Conservation (phyloP, 2,113 vertebrate species). For the Jaculus jaculus region DNA sequence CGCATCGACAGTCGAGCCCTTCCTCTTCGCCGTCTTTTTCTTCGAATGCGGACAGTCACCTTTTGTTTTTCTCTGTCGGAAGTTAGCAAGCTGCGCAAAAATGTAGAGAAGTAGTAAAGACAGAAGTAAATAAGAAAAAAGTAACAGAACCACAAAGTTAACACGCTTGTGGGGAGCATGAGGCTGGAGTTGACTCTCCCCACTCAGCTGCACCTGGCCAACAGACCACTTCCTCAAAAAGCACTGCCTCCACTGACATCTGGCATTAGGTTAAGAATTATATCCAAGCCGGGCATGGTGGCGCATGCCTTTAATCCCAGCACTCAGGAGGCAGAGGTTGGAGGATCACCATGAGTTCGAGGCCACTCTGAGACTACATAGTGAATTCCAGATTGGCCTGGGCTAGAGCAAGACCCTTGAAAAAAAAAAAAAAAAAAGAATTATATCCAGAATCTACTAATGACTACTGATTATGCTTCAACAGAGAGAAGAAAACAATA, state of each 20-base stretch:
- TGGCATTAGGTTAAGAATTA: slow-evolving; percentile 37
- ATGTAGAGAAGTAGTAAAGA: slow-evolving; percentile 84
- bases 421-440: not conserved
- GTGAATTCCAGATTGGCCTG: too few relatives aligned
- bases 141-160: slow-evolving; percentile 84
- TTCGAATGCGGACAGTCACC: slow-evolving; percentile 80
- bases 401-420: too few relatives aligned
- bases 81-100: slow-evolving; percentile 87
- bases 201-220: slow-evolving; percentile 39
- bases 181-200: not conserved
- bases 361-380: too few relatives aligned
- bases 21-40: slow-evolving; percentile 88
- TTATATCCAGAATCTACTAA: not conserved
- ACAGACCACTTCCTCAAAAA: not conserved
- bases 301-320: too few relatives aligned
- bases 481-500: slow-evolving; percentile 3
- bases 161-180: slow-evolving; percentile 67
- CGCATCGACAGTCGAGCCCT: slow-evolving; percentile 84
- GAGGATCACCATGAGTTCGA: too few relatives aligned
- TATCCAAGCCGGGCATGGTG: not conserved
- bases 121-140: slow-evolving; percentile 87
- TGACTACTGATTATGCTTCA: not conserved
- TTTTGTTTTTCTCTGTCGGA: slow-evolving; percentile 87
- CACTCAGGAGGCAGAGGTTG: too few relatives aligned
- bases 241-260: slow-evolving; percentile 64